Evolutionary conservation across 2,113 vertebrate species (phyloP).

Genomic region (Turnix velox): DNA sequence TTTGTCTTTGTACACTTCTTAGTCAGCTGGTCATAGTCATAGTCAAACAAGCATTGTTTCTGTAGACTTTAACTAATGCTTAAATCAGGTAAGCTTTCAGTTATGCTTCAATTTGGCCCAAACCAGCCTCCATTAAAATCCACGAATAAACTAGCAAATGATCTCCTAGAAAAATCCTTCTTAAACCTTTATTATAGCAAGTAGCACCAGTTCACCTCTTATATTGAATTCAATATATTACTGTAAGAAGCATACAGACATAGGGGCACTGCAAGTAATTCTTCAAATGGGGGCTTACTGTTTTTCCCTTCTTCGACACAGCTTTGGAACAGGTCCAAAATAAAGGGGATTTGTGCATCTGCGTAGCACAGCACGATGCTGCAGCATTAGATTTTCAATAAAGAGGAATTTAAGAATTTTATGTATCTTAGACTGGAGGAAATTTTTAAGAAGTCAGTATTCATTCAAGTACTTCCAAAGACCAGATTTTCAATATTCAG

Average conservation of each 20-base stretch:
- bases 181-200: constrained; percentile 45
- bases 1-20: not conserved
- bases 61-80: not conserved
- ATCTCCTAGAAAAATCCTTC: constrained; percentile 36
- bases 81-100: not conserved
- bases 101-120: not conserved
- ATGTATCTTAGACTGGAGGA: not conserved
- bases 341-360: not conserved
- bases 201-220: constrained; percentile 15
- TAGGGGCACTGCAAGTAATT: not conserved
- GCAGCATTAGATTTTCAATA: not conserved
- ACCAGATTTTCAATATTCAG: not conserved
- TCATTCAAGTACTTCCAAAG: not conserved
- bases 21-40: not conserved
- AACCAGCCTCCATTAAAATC: constrained; percentile 1
- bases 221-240: constrained; percentile 30
- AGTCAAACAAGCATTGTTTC: not conserved
- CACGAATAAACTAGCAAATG: not conserved
- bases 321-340: not conserved
- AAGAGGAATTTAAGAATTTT: not conserved
- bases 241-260: constrained; percentile 9
- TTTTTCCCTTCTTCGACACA: not conserved
- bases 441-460: not conserved
- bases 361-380: not conserved
- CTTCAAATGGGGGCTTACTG: not conserved